Evolutionary conservation across 2,113 vertebrate genomes (phyloP).

Genomic region (Struthidea cinerea): DNA sequence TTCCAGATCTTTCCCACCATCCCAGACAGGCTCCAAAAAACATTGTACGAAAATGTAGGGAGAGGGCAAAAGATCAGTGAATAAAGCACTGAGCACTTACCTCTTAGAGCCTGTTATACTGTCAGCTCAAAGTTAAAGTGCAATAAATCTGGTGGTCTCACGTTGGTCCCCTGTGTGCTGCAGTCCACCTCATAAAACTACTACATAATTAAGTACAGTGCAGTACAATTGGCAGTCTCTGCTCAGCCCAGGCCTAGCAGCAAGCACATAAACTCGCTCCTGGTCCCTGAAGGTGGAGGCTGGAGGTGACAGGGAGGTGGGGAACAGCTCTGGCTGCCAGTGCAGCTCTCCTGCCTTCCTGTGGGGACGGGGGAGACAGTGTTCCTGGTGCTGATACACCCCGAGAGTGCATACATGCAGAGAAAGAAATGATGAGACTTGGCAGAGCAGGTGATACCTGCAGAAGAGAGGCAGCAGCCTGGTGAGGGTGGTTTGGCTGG

Average conservation of each 20-base stretch:
- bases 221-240: constrained; percentile 62
- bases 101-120: constrained; percentile 63
- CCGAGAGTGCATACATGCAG: neutral
- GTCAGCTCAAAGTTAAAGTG: constrained; percentile 67
- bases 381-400: neutral
- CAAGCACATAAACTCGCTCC: neutral
- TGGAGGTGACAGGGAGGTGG: neutral
- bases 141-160: constrained; percentile 69
- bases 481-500: neutral
- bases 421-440: neutral
- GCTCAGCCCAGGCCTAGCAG: constrained; percentile 36
- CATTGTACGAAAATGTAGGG: neutral
- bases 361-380: rapidly evolving
- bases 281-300: neutral
- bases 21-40: neutral
- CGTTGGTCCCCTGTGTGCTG: constrained; percentile 57
- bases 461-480: neutral
- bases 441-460: neutral
- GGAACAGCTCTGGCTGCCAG: neutral
- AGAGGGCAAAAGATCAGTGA: constrained; percentile 53
- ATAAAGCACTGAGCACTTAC: constrained; percentile 59
- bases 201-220: constrained; percentile 72
- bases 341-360: neutral
- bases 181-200: constrained; percentile 76
- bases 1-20: neutral